phyloP scores from a whole-genome alignment of 2,888 invertebrate genomes.

The Leptinotarsa rubiginosa region DNA sequence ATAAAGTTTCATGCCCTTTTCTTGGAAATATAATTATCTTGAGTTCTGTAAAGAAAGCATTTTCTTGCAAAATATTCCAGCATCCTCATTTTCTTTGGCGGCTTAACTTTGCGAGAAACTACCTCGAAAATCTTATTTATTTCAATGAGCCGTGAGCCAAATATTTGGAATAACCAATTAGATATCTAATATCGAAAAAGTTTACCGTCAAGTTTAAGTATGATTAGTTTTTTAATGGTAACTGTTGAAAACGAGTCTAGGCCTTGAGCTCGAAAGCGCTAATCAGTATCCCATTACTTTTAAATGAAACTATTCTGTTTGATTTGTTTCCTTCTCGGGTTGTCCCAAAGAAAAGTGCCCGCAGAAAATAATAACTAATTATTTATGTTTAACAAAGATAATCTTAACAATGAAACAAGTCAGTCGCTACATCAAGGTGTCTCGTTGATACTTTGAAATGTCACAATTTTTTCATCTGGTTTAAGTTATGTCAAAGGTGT shows the following conservation, averaged over 20 bases:
- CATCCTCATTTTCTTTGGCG: not conserved
- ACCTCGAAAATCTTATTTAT: not conserved
- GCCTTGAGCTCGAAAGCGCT: not conserved
- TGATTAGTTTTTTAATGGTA: conserved; percentile 5
- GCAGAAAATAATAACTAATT: no score
- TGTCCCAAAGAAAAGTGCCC: no score
- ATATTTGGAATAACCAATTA: conserved; percentile 7
- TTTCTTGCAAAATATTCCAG: conserved; percentile 7
- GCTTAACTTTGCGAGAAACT: not conserved
- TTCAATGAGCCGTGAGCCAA: not conserved
- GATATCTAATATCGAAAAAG: not conserved
- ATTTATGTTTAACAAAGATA: no score
- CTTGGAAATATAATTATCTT: not conserved
- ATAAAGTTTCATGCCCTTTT: conserved; percentile 6
- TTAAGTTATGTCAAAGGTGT: no score
- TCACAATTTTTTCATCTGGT: no score
- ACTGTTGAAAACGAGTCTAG: not conserved
- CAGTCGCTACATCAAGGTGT: no score
- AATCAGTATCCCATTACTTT: not conserved
- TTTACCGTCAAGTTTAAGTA: not conserved
- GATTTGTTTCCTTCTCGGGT: no score
- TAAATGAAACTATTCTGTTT: not conserved
- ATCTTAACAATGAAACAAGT: no score
- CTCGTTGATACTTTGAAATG: no score
- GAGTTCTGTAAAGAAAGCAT: not conserved